Base-by-base conservation (phyloP, 2,888 invertebrate genomes). In the Atrina japonica region DNA sequence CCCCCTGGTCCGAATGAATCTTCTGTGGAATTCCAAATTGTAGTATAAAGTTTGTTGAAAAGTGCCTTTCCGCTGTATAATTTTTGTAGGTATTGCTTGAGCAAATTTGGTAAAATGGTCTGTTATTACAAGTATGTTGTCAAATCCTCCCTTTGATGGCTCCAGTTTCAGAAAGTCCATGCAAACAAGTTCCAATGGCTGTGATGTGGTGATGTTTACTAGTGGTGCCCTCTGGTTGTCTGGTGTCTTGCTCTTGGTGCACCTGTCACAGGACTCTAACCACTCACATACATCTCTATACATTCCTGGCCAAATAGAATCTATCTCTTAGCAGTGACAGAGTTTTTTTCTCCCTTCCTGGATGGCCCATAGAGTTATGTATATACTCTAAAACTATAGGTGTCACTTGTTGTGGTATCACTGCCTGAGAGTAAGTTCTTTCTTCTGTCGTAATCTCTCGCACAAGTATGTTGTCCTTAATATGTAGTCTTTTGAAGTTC, bases 1-100 rank as follows among this genome's bases (percentile, higher is more conserved):
- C 23, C 11, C 75, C 72, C 50, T 75, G 75, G 35, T 75, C 73
- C n/a, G n/a, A n/a, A n/a, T n/a, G n/a, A n/a, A n/a, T n/a, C n/a
- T n/a, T n/a, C n/a, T n/a, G n/a, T n/a, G n/a, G n/a, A n/a, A n/a
- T n/a, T n/a, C n/a, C n/a, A n/a, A n/a, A n/a, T n/a, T n/a, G n/a
- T n/a, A n/a, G n/a, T n/a, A n/a, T n/a, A n/a, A n/a, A n/a, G n/a
- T n/a, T n/a, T n/a, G n/a, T n/a, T n/a, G n/a, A n/a, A n/a, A n/a
- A n/a, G n/a, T n/a, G n/a, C n/a, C n/a, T n/a, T n/a, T n/a, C n/a
- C n/a, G n/a, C n/a, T n/a, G n/a, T n/a, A n/a, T n/a, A n/a, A n/a
- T n/a, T n/a, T n/a, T n/a, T n/a, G n/a, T n/a, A n/a, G n/a, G n/a
- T n/a, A 7, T 35, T 50, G 29, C 18, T 66, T 60, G 18, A 66